These are phyloP conservation scores for Calameuta filiformis DNA, from an alignment of 2,888 invertebrate species.

Conservation along the genomic window DNA sequence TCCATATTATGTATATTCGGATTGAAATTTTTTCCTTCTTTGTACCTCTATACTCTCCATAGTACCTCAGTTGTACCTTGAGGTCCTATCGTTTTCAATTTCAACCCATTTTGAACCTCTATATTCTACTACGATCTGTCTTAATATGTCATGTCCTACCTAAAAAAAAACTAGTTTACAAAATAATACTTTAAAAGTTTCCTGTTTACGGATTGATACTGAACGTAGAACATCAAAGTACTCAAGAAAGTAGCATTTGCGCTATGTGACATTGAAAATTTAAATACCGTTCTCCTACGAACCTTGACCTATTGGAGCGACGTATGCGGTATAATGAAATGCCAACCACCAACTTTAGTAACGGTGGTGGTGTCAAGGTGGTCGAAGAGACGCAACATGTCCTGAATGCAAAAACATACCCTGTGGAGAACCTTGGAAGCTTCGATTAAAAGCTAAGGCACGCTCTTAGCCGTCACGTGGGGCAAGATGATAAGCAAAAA, in stretches of 20 bases:
- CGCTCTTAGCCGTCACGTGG: not conserved
- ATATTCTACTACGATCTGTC: too few species aligned
- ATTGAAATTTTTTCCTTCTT: too few species aligned
- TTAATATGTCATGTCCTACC: too few species aligned
- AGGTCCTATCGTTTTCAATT: too few species aligned
- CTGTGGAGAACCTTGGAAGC: not conserved
- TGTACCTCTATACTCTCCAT: too few species aligned
- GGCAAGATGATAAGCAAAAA: not conserved
- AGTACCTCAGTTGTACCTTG: too few species aligned
- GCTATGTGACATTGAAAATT: not conserved
- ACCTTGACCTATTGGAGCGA: not conserved
- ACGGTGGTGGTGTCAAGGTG: not conserved
- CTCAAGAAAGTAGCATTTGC: not conserved
- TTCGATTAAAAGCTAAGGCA: not conserved
- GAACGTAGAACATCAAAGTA: too few species aligned
- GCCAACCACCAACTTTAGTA: not conserved
- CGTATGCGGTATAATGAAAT: not conserved
- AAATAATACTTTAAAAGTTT: too few species aligned
- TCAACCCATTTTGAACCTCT: too few species aligned
- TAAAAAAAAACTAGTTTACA: too few species aligned
- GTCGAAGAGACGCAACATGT: not conserved
- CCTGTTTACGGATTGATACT: too few species aligned
- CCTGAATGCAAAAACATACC: not conserved
- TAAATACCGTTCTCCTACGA: not conserved
- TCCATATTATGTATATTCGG: not conserved